Evolutionary conservation across 2,797 vertebrate species (phyloP).

Genomic region (Graptemys geographica): DNA sequence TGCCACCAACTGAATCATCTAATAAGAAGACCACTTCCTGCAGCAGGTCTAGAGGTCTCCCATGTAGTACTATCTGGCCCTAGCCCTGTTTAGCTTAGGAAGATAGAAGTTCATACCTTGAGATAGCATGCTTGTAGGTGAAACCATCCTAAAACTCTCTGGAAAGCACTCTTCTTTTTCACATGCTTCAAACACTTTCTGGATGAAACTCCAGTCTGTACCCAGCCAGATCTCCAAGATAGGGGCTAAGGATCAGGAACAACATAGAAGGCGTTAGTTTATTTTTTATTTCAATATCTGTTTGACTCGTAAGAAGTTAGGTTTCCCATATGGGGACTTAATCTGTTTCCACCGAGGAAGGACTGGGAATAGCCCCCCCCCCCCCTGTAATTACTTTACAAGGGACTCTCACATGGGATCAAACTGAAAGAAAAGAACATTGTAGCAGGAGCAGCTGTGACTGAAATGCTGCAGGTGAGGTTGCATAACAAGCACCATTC

Average conservation of each 20-base stretch:
- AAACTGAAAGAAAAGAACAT: neutral
- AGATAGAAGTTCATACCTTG: neutral
- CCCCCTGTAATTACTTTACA: neutral
- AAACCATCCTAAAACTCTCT: neutral
- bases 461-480: neutral
- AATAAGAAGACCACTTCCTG: neutral
- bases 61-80: neutral
- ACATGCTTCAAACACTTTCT: neutral
- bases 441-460: neutral
- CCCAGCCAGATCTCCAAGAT: neutral
- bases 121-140: neutral
- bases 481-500: neutral
- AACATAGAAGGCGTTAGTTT: neutral
- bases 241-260: neutral
- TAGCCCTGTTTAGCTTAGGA: neutral
- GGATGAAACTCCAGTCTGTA: neutral
- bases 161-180: neutral
- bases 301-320: neutral
- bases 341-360: neutral
- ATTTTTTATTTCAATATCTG: neutral
- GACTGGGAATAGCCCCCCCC: neutral
- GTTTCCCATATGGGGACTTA: neutral
- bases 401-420: neutral
- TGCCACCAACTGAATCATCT: neutral
- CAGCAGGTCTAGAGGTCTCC: neutral